Evolutionary conservation across 2,888 invertebrate genomes (phyloP).

Genomic region (Acrobasis repandana): DNA sequence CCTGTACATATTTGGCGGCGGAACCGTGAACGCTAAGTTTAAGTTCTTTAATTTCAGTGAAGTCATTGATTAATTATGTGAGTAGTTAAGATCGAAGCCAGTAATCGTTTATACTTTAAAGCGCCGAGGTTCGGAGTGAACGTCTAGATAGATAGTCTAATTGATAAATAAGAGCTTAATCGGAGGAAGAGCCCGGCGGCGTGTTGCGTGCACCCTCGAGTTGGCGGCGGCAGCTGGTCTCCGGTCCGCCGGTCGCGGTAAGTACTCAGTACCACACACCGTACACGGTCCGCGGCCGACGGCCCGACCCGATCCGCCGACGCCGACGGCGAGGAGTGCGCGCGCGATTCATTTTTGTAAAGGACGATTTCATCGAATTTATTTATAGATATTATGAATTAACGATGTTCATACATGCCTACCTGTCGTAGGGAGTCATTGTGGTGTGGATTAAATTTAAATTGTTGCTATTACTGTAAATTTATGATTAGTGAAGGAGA

Average conservation of each 20-base stretch:
- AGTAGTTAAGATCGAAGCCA: constrained; percentile 72
- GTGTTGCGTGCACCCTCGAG: constrained; percentile 42
- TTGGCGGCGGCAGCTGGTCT: constrained; percentile 27
- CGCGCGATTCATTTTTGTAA: constrained; percentile 62
- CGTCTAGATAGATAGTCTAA: constrained; percentile 74
- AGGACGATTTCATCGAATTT: constrained; percentile 82
- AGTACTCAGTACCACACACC: constrained; percentile 46
- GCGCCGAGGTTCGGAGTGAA: constrained; percentile 67
- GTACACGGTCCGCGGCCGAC: constrained; percentile 35
- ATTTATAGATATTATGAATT: constrained; percentile 81
- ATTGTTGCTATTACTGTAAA: constrained; percentile 79
- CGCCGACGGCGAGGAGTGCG: constrained; percentile 48
- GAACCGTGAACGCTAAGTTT: constrained; percentile 53
- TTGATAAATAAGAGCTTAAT: constrained; percentile 73
- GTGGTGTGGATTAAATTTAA: constrained; percentile 77
- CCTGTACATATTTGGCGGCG: constrained; percentile 53
- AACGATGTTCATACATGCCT: constrained; percentile 72
- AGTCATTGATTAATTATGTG: constrained; percentile 70
- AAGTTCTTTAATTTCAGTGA: constrained; percentile 71
- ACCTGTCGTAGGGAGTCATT: constrained; percentile 69
- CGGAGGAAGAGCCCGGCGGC: constrained; percentile 63
- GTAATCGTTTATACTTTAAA: constrained; percentile 70
- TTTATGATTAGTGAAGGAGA: constrained; percentile 72
- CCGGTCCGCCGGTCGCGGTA: constrained; percentile 53
- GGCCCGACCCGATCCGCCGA: constrained; percentile 31